Evolutionary conservation across 2,113 vertebrate species (phyloP), one percentile per base, ranked within the genome.

Genomic region (Lucifuga dentata): DNA sequence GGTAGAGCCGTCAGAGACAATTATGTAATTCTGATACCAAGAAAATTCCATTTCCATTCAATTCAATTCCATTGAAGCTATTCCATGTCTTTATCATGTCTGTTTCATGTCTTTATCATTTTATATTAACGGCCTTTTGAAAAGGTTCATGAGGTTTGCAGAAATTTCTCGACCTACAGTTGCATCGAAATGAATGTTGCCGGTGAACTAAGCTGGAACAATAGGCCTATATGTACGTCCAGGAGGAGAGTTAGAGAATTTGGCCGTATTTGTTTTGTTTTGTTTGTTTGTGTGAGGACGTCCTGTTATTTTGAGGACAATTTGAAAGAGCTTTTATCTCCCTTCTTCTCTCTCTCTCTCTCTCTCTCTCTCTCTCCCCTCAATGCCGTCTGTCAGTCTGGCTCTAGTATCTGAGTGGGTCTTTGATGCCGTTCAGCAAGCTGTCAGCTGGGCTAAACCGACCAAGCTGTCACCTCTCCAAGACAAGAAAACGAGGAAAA

Each of bases 321-420:
- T 72, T 75, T 75, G 40, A 81, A 83, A 83, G 57, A 50, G 51
- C 8, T 43, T 81, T 65, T 46, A 40, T 76, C 65, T 72, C 60
- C 39, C 56, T 72, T 66, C 55, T 32, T 69, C 65, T 69, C 56
- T 55, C 51, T 61, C 61, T 62, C n/a, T n/a, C n/a, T n/a, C n/a
- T n/a, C n/a, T n/a, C n/a, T n/a, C n/a, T n/a, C n/a, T n/a, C n/a
- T n/a, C n/a, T n/a, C n/a, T 80, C 67, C 44, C 80, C 71, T 75
- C 74, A 70, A 39, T 57, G 62, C 87, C 84, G 78, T 86, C 88
- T 90, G 86, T 88, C 82, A 52, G 59, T 74, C 86, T 90, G 88
- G 90, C 89, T 78, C 68, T 8, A 43, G 81, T 68, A 75, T 89
- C 84, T 85, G 83, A 90, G 81, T 26, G 41, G 70, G n/a, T 80